Conservation (phyloP, 2,797 vertebrate genomes). For the Tadarida brasiliensis region DNA sequence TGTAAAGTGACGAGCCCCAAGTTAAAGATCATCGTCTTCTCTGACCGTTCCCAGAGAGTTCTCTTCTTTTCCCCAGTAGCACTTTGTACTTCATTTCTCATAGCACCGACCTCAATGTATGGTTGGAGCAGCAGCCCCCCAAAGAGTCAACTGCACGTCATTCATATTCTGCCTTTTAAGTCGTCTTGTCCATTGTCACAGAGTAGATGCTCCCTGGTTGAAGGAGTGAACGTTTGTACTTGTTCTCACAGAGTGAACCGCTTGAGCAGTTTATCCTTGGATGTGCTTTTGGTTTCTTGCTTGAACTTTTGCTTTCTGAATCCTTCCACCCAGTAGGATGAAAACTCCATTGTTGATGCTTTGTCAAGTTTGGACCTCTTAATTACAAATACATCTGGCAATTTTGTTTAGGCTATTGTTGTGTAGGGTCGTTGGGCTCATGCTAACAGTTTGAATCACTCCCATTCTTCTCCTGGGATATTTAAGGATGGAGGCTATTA, state of each 20-base stretch:
- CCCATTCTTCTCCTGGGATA: slow-evolving; percentile 42
- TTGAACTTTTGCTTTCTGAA: slow-evolving; percentile 2
- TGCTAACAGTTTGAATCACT: slow-evolving; percentile 60
- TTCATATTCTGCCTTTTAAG: slow-evolving; percentile 17
- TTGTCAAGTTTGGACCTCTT: slow-evolving; percentile 30
- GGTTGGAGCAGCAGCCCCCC: not conserved
- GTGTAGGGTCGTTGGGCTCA: not conserved
- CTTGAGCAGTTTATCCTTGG: slow-evolving; percentile 42
- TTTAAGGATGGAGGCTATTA: slow-evolving; percentile 66
- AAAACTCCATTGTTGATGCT: not conserved
- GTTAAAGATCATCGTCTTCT: not conserved
- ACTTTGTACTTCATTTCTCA: not conserved
- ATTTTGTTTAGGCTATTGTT: slow-evolving; percentile 26
- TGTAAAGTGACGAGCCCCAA: not conserved
- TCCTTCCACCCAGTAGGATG: not conserved
- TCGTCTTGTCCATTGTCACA: not conserved
- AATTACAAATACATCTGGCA: slow-evolving; percentile 11
- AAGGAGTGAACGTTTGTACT: not conserved
- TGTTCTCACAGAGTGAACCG: not conserved
- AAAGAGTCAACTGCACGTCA: not conserved
- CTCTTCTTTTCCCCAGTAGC: not conserved
- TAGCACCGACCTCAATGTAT: not conserved
- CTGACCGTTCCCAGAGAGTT: not conserved
- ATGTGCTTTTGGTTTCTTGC: not conserved
- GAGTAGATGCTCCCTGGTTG: not conserved